Evolutionary conservation across 35 echinoderm and acorn worm genomes (phyloP).

Genomic region (Ptychodera flava): DNA sequence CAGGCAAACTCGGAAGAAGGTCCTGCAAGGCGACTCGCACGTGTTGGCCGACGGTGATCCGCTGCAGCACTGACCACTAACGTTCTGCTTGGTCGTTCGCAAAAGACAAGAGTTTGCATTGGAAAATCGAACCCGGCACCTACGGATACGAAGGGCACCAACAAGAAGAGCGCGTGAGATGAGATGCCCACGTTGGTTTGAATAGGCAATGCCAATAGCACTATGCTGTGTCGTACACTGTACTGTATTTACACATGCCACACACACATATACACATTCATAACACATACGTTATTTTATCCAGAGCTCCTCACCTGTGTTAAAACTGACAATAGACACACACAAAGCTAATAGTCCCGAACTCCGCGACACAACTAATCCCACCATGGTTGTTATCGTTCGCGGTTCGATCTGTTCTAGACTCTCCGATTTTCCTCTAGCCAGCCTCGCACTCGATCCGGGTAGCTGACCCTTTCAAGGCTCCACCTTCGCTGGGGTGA

Average conservation of each 20-base stretch:
- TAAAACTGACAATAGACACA: background rate
- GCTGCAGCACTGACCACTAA: too few relatives aligned
- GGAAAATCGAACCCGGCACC: background rate
- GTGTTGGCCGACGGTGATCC: too few relatives aligned
- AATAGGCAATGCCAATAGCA: too few relatives aligned
- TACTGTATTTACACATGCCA: background rate
- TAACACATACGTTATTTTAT: background rate
- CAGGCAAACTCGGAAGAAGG: constrained; percentile 60
- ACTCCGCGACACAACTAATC: background rate
- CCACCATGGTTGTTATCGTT: background rate
- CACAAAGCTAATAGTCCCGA: background rate
- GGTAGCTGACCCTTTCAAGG: background rate
- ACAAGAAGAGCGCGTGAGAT: background rate
- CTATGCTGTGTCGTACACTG: too few relatives aligned
- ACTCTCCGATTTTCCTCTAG: background rate
- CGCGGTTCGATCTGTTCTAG: background rate
- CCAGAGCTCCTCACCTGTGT: background rate
- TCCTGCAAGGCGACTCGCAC: constrained; percentile 40
- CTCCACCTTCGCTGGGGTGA: background rate
- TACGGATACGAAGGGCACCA: background rate
- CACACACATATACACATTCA: background rate
- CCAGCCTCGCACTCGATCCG: background rate
- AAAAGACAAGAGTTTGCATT: background rate
- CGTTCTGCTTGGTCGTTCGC: constrained; percentile 16
- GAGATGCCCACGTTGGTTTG: background rate